Percentiles rank a stretch among this genome's conserved stretches.
These are phyloP conservation scores for Aethes cnicana DNA, from an alignment of 2,888 invertebrate genomes.

Conservation along the genomic window DNA sequence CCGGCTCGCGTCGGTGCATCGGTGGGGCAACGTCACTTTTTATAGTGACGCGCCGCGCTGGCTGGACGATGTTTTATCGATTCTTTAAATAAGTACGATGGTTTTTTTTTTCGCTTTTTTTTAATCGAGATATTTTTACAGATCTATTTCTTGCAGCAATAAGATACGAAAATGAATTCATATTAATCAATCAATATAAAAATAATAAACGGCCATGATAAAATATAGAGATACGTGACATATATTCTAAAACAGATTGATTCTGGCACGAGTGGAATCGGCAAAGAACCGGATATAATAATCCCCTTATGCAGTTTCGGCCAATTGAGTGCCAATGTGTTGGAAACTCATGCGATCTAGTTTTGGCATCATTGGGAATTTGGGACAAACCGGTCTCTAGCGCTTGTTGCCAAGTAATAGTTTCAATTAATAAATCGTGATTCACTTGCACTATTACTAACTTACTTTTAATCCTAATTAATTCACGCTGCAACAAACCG, in stretches of 20 bases:
- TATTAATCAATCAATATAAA: too few species aligned
- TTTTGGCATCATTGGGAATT: too few species aligned
- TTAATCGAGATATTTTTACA: neutral
- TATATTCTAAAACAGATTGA: conserved; percentile 15
- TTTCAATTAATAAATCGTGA: conserved; percentile 2
- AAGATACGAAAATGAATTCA: too few species aligned
- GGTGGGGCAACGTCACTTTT: conserved; percentile 44
- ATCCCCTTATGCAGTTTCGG: conserved; percentile 46
- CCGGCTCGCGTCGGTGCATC: conserved; percentile 73
- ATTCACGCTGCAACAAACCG: too few species aligned
- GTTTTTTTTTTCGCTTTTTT: neutral
- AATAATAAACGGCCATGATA: too few species aligned
- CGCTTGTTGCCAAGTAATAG: conserved; percentile 24
- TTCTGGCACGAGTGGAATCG: conserved; percentile 35
- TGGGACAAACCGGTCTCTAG: conserved; percentile 32
- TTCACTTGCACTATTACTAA: too few species aligned
- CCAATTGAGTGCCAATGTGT: conserved; percentile 49
- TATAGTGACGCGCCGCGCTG: conserved; percentile 58
- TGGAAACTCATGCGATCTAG: conserved; percentile 46
- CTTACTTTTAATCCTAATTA: too few species aligned
- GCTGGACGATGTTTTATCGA: conserved; percentile 35
- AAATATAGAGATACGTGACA: too few species aligned
- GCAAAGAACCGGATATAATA: conserved; percentile 50
- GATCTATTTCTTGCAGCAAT: too few species aligned
- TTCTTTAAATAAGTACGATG: conserved; percentile 13